Base-by-base conservation (phyloP, 2,113 vertebrate species). In the Galbula dea region DNA sequence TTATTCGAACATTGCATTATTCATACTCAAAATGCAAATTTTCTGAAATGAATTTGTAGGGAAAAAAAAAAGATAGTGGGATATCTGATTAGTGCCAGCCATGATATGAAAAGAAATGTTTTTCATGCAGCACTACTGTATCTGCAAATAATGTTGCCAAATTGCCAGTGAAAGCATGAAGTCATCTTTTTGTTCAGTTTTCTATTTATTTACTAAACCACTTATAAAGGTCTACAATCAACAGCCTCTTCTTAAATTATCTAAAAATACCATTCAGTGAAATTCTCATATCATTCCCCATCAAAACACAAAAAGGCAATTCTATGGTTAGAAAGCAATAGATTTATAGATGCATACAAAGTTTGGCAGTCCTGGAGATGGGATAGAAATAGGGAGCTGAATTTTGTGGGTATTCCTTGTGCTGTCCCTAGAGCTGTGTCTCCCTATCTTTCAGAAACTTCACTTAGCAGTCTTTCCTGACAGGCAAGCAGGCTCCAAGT, bases 401-500 rank as follows among this genome's bases (percentile, higher is more conserved):
- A 76, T 93, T 88, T 23, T 69, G 23, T 32, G 80, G 63, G 27
- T 32, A 73, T 87, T 88, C 46, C 52, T 82, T 63, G 59, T 7
- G 23, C 52, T 59, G 15, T 58, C 61, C 76, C 43, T 76, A 66
- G 48, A 67, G 43, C 63, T 77, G 11, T 24, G 11, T 4, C 39
- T 80, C 58, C n/a, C 54, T 94, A 89, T 97, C 93, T 93, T 90
- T 62, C 58, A 76, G 52, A 69, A 92, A 90, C 94, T 93, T 41
- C 86, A 34, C 34, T 57, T 10, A 36, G 21, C 51, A 62, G n/a
- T 63, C 59, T 69, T 92, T 87, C 62, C 62, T 92, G 91, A 41
- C 46, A 26, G 46, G 17, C 46, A 5, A 15, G 46, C 11, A 65
- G 65, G 45, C 58, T 65, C 17, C 3, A 19, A 77, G 65, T 12